A percentile compares a stretch with the other conserved stretches of the same genome.
Evolutionary conservation across 2,797 vertebrate genomes (phyloP).

Genomic region (Argentina silus): DNA sequence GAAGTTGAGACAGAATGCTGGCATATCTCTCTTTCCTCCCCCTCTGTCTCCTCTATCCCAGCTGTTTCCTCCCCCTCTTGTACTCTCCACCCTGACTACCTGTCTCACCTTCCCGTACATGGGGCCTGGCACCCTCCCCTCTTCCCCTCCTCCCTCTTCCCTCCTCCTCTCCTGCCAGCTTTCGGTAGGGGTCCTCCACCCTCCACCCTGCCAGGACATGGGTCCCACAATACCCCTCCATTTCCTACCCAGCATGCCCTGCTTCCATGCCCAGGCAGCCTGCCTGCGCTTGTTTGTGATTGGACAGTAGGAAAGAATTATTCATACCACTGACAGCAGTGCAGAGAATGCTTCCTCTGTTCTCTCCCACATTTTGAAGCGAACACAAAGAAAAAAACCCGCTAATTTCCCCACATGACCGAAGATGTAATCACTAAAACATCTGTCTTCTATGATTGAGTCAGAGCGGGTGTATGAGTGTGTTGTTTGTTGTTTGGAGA

Average conservation of each 20-base stretch:
- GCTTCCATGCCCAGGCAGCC: slow-evolving; percentile 50
- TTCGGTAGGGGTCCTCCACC: slow-evolving; percentile 23
- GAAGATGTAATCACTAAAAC: too few relatives aligned
- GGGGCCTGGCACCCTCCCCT: too few relatives aligned
- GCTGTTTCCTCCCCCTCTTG: slow-evolving; percentile 3
- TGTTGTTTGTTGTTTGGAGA: slow-evolving; percentile 49
- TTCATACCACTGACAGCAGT: neutral
- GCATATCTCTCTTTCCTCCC: slow-evolving; percentile 58
- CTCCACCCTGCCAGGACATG: slow-evolving; percentile 64
- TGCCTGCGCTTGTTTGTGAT: slow-evolving; percentile 40
- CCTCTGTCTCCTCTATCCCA: neutral
- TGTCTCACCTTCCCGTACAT: too few relatives aligned
- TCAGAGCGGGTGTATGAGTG: neutral
- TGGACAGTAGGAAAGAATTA: slow-evolving; percentile 14
- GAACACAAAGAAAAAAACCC: slow-evolving; percentile 12
- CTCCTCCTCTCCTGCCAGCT: neutral
- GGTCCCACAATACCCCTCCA: slow-evolving; percentile 66
- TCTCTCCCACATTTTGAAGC: neutral
- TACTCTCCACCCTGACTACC: neutral
- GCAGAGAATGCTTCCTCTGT: neutral
- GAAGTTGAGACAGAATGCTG: slow-evolving; percentile 68
- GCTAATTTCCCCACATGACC: slow-evolving; percentile 31
- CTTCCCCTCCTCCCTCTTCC: neutral
- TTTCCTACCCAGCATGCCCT: slow-evolving; percentile 67
- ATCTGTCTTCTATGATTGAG: too few relatives aligned